Evolutionary conservation across 1,140 invertebrate species (phyloP).

Genomic region (Bombus superbus): DNA sequence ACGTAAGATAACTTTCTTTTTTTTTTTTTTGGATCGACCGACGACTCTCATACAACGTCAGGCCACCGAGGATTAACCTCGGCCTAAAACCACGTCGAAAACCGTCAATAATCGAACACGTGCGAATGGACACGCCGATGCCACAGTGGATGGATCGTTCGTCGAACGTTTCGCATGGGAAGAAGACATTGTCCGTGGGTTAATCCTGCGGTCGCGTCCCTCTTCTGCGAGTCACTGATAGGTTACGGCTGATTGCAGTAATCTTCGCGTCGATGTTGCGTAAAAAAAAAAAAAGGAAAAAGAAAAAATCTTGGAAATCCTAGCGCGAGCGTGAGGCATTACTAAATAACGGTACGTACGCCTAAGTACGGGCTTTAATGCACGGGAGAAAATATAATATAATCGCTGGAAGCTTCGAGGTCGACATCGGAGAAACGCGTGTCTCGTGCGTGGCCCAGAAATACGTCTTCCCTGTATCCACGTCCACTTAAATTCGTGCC

Average conservation of each 20-base stretch:
- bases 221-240: conserved; percentile 64
- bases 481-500: neutral
- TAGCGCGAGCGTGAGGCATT: conserved; percentile 58
- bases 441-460: conserved; percentile 45
- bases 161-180: conserved; percentile 43
- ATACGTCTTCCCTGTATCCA: conserved; percentile 8
- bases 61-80: neutral
- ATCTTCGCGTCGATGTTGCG: conserved; percentile 62
- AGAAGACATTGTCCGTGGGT: conserved; percentile 59
- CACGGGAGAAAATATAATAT: conserved; percentile 64
- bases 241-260: conserved; percentile 68
- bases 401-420: conserved; percentile 47
- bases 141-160: neutral
- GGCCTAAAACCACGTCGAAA: conserved; percentile 1
- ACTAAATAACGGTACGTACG: conserved; percentile 66
- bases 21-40: too few species aligned
- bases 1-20: too few species aligned
- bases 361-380: conserved; percentile 67
- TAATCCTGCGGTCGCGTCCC: conserved; percentile 60
- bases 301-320: conserved; percentile 53
- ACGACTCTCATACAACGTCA: too few species aligned
- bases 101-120: conserved; percentile 40
- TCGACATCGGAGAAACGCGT: neutral
- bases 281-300: conserved; percentile 47
- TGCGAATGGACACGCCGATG: conserved; percentile 17